A percentile compares a stretch with the other conserved stretches of the same genome.
phyloP scores from a whole-genome alignment of 2,113 vertebrate genomes.

The Tonatia bakeri region DNA sequence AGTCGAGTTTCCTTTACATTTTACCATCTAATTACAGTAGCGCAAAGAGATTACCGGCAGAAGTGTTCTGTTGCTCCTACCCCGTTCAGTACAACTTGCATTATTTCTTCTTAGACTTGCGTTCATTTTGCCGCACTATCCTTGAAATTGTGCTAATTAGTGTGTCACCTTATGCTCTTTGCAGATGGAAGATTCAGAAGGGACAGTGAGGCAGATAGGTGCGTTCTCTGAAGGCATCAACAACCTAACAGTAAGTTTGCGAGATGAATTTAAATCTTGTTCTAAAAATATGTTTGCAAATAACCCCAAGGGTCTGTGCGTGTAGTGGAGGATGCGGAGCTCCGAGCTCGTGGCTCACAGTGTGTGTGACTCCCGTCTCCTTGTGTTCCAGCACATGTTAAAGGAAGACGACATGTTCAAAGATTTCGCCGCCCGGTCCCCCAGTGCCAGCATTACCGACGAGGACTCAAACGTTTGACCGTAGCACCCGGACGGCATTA shows the following conservation, averaged over 20 bases:
- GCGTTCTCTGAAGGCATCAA: slow-evolving; percentile 98
- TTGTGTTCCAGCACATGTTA: slow-evolving; percentile 91
- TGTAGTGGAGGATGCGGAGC: accelerated
- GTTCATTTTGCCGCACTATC: background rate
- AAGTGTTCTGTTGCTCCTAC: background rate
- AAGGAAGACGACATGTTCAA: slow-evolving; percentile 98
- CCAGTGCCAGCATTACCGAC: slow-evolving; percentile 91
- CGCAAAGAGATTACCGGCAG: background rate
- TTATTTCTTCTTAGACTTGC: background rate
- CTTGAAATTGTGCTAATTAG: background rate
- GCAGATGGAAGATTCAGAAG: slow-evolving; percentile 99
- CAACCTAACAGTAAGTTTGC: slow-evolving; percentile 92
- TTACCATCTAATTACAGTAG: background rate
- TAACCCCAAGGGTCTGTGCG: background rate
- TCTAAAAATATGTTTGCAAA: background rate
- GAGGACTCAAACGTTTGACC: slow-evolving; percentile 93
- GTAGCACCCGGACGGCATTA: background rate
- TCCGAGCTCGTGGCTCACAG: no score
- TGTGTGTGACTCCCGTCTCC: background rate
- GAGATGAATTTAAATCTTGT: background rate
- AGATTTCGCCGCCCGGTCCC: slow-evolving; percentile 87
- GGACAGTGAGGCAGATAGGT: slow-evolving; percentile 97
- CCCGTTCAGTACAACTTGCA: accelerated
- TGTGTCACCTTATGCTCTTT: background rate
- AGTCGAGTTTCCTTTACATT: background rate